A percentile compares a stretch with the other conserved stretches of the same genome.
Conservation (phyloP, 2,797 vertebrate genomes). For the Benthosema pterotum region DNA sequence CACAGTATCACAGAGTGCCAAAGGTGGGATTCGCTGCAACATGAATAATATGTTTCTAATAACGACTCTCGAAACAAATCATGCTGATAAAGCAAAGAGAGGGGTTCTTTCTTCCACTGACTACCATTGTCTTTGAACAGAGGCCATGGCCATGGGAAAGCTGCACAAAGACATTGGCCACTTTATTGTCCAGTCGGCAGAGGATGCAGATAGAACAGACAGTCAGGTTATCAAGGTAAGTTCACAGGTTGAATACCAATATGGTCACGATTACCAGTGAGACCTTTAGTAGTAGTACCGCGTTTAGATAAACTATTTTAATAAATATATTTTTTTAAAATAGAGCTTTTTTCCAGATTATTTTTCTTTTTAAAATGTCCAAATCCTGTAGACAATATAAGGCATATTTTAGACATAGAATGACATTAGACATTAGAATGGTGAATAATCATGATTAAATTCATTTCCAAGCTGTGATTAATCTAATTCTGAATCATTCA, state of each 20-base stretch:
- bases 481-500: too few relatives aligned
- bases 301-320: too few relatives aligned
- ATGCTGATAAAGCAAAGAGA: background rate
- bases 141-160: slow-evolving; percentile 95
- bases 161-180: slow-evolving; percentile 93
- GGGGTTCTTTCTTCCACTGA: slow-evolving; percentile 22
- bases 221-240: slow-evolving; percentile 93
- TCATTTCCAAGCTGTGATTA: too few relatives aligned
- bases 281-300: background rate
- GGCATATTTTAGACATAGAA: too few relatives aligned
- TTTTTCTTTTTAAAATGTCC: too few relatives aligned
- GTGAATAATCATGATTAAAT: too few relatives aligned
- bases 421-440: too few relatives aligned
- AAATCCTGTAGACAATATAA: too few relatives aligned
- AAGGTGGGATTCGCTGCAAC: slow-evolving; percentile 77
- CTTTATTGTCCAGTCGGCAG: slow-evolving; percentile 90
- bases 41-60: background rate
- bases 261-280: too few relatives aligned
- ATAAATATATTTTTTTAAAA: too few relatives aligned
- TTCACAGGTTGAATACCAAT: background rate
- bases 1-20: slow-evolving; percentile 85
- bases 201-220: slow-evolving; percentile 89
- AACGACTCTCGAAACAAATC: background rate
- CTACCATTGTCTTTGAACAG: slow-evolving; percentile 65
- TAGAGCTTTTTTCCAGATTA: too few relatives aligned